Base-by-base conservation (phyloP, 2,113 vertebrate species). In the Ceyx margarethae region DNA sequence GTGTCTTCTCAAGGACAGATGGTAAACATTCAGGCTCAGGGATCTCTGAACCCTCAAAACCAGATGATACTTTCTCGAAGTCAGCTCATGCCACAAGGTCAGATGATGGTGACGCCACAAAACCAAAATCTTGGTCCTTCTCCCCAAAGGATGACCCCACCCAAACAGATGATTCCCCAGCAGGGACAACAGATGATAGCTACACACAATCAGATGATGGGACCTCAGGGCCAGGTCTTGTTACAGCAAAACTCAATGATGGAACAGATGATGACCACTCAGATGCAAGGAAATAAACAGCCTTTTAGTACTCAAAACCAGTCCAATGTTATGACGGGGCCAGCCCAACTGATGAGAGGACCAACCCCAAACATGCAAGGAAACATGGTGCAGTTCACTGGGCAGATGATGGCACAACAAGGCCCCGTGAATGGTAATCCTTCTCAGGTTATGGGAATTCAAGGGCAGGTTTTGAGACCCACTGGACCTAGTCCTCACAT, bases 221-320 rank as follows among this genome's bases (percentile, higher is more conserved):
- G 98, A 96, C 98, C 98, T 95, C 99, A 98, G 96, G 98, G 98
- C 83, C 99, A 99, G 97, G 98, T 98, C 94, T 97, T 99, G 97
- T 96, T 99, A 31, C 99, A 99, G 77, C 99, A 99, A 92, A 99
- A 99, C 87, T 97, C 98, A 5, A 98, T 99, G 98, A 99, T 99
- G 98, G 99, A 99, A 71, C 99, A 99, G 97, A 99, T 99, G 97
- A 98, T 99, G 97, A 98, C 97, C 96, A 98, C 98, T 96, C 99
- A 99, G 96, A 98, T 99, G 97, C 99, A 99, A 96, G 98, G 98
- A 89, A 99, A 98, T 97, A 99, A 99, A 92, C 98, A 98, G 85
- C 97, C 98, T 43, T 99, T 99, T 96, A 98, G 94, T 68, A 94
- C 98, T 85, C 99, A 98, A 94, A 99, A 98, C 96, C 98, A 98